Evolutionary conservation across 2,113 vertebrate genomes (phyloP).

Genomic region (Micronycteris hirsuta): DNA sequence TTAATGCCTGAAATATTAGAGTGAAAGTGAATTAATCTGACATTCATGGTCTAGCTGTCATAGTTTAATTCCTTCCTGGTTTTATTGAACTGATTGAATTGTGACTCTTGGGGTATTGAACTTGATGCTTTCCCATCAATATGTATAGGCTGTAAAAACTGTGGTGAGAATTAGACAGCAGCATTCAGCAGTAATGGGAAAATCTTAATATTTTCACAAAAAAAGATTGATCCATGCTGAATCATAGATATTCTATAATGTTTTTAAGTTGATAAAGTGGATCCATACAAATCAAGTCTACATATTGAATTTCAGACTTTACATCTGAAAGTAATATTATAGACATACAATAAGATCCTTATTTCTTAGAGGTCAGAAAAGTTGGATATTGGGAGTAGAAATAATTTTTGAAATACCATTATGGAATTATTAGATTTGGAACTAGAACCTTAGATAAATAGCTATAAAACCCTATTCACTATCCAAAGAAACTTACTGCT

Average conservation of each 20-base stretch:
- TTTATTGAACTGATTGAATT: conserved; percentile 31
- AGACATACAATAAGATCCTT: neutral
- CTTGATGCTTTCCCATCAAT: neutral
- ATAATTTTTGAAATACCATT: neutral
- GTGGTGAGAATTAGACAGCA: neutral
- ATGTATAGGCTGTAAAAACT: neutral
- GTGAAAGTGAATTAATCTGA: conserved; percentile 24
- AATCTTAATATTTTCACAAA: neutral
- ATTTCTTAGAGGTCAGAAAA: neutral
- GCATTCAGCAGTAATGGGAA: neutral
- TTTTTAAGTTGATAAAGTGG: neutral
- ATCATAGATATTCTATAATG: neutral
- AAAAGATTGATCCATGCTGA: neutral
- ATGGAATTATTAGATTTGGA: neutral
- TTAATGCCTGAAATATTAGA: conserved; percentile 44
- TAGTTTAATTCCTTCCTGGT: neutral
- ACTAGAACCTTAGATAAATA: neutral
- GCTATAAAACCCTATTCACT: neutral
- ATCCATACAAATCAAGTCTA: neutral
- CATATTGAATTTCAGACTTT: neutral
- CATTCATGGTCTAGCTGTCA: neutral
- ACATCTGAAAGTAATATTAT: neutral
- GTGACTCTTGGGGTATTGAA: neutral
- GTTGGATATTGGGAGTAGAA: neutral
- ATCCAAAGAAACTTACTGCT: neutral